Conservation (phyloP, 2,888 invertebrate genomes). For the Malachius bipustulatus region DNA sequence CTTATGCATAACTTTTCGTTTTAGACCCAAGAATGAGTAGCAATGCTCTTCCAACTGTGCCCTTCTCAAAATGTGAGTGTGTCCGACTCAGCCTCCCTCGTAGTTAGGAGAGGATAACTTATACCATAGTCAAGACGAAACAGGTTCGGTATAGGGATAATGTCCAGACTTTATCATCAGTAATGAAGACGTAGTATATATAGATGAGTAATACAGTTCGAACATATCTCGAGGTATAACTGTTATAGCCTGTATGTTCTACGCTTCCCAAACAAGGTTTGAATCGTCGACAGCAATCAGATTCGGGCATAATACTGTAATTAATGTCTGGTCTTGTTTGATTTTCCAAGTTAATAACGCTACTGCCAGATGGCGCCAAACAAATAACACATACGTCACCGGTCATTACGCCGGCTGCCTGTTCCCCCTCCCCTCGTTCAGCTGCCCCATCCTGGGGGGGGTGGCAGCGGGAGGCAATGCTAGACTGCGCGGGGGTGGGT, state of each 20-base stretch:
- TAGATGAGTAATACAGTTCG: not conserved
- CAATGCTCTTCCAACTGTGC: too few species aligned
- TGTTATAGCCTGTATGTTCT: too few species aligned
- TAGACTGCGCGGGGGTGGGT: slow-evolving; percentile 12
- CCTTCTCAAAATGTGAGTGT: too few species aligned
- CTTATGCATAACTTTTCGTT: too few species aligned
- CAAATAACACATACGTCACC: slow-evolving; percentile 41
- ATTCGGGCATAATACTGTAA: slow-evolving; percentile 29
- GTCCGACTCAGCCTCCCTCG: too few species aligned
- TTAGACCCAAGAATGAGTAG: too few species aligned
- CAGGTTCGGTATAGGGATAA: too few species aligned
- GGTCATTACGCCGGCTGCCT: slow-evolving; percentile 30
- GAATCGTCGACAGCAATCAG: slow-evolving; percentile 29
- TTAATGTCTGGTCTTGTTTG: slow-evolving; percentile 41
- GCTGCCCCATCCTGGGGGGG: slow-evolving; percentile 6
- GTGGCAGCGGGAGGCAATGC: slow-evolving; percentile 1
- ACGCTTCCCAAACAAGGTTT: too few species aligned
- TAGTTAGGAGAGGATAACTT: too few species aligned
- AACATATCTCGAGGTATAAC: not conserved
- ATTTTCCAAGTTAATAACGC: slow-evolving; percentile 42
- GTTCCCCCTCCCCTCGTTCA: too few species aligned
- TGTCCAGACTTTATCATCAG: not conserved
- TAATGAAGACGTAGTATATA: not conserved
- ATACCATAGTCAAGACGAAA: too few species aligned
- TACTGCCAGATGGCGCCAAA: slow-evolving; percentile 40